Evolutionary conservation across 2,888 invertebrate genomes (phyloP), one percentile per base, ranked within the genome.

Genomic region (Emesis russula): DNA sequence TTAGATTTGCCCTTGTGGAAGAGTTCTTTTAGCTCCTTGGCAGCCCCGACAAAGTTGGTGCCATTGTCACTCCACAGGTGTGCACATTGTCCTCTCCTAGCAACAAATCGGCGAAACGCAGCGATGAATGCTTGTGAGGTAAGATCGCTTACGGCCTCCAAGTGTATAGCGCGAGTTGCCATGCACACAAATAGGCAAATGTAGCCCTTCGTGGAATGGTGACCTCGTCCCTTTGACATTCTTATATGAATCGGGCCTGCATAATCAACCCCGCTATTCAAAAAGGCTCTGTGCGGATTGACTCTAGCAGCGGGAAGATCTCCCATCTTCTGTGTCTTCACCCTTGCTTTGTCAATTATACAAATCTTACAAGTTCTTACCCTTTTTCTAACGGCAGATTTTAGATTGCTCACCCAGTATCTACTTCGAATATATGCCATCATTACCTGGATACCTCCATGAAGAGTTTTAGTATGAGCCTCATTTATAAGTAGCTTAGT

Each of bases 181-280:
- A 66, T 66, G 25, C 66, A 66, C 9, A 66, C 66, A 25, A 66
- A 94, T 5, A 92, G 18, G 41, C 94, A 92, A 53, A 89, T 90
- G 63, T 92, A 94, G n/a, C 88, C 92, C 71, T 94, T 94, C 31
- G 83, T 89, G 3, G 90, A 85, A 71, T 80, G 75, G 33, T 85
- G 75, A 31, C 87, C 87, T 18, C 85, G 58, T 36, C 87, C 84
- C n/a, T 87, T 87, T 0, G 85, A 70, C 5, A 74, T 79, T 36
- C 87, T 63, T 25, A 87, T 82, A 18, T 75, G 66, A 36, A 87
- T 74, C 48, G 88, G 85, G n/a, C 88, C 88, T 25, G 88, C 88
- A 58, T 77, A 85, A 68, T 85, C 88, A 9, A 85, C 88, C 31
- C 88, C 88, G 36, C 78, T 85, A 25, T 81, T 74, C 13, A 73